phyloP scores from a whole-genome alignment of 2,888 invertebrate species.

The Himalopsyche japonica region DNA sequence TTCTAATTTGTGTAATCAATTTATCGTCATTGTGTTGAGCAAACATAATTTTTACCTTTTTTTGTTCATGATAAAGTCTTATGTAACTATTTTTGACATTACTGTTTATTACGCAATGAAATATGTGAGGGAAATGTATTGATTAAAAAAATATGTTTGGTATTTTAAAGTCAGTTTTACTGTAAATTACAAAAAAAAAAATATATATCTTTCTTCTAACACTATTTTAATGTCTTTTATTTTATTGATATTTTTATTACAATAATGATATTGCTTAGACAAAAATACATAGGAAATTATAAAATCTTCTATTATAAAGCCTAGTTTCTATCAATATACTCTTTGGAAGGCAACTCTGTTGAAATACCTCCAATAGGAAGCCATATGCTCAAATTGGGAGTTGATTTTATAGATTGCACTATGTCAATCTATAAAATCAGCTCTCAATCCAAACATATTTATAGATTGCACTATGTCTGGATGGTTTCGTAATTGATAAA shows the following conservation, averaged over 20 bases:
- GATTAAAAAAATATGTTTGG: constrained; percentile 1
- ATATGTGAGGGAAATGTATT: background rate
- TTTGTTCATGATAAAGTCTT: background rate
- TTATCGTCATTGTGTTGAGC: background rate
- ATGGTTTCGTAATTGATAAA: too few relatives aligned
- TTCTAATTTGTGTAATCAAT: background rate
- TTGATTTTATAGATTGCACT: too few relatives aligned
- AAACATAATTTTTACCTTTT: background rate
- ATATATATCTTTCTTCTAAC: constrained; percentile 28
- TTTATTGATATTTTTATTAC: background rate
- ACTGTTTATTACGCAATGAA: background rate
- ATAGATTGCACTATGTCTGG: too few relatives aligned
- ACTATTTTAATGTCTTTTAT: background rate
- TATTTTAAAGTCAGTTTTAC: constrained; percentile 14
- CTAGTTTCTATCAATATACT: too few relatives aligned
- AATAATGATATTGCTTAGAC: background rate
- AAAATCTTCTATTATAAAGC: too few relatives aligned
- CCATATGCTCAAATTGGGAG: too few relatives aligned
- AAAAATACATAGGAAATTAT: too few relatives aligned
- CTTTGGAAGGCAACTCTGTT: too few relatives aligned
- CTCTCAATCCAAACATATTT: too few relatives aligned
- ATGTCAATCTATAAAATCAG: too few relatives aligned
- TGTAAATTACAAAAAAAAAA: constrained; percentile 18
- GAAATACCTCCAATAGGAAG: too few relatives aligned
- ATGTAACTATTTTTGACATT: background rate